phyloP scores from a whole-genome alignment of 2,113 vertebrate genomes.

The Tachuris rubrigastra region DNA sequence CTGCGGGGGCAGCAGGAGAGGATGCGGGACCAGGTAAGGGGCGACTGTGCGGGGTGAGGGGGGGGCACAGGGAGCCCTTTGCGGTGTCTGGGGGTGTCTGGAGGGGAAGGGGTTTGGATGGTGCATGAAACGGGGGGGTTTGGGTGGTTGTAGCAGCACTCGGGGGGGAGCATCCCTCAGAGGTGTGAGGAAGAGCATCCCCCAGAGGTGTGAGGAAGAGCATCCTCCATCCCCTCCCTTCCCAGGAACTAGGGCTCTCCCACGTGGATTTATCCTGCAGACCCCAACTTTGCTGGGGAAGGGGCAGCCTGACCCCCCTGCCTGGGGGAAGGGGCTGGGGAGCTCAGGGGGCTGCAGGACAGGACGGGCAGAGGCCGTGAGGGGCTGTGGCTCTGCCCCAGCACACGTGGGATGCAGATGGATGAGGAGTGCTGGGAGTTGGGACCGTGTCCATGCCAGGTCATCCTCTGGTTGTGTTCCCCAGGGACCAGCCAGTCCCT shows the following conservation, averaged over 20 bases:
- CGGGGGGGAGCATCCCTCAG: background rate
- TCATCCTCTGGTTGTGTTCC: background rate
- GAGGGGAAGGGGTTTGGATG: background rate
- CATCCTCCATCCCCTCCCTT: background rate
- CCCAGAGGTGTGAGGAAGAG: background rate
- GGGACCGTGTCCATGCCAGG: fast-evolving
- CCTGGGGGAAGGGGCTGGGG: background rate
- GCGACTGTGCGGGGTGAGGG: fast-evolving
- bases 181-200: background rate
- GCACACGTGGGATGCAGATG: fast-evolving
- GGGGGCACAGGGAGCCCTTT: fast-evolving
- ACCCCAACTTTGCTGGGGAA: background rate
- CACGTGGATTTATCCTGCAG: background rate
- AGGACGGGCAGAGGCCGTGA: background rate
- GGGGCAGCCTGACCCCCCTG: background rate
- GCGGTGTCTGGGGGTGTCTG: fast-evolving
- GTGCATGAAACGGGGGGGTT: background rate
- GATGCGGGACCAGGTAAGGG: slow-evolving; percentile 88
- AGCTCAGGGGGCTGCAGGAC: no score
- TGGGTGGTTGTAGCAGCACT: background rate
- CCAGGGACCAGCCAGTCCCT: background rate
- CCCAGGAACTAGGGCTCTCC: background rate
- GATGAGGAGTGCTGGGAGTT: fast-evolving
- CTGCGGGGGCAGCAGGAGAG: slow-evolving; percentile 86
- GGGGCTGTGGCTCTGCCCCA: background rate